Evolutionary conservation across 2,888 invertebrate species (phyloP), one percentile per base, ranked within the genome.

Genomic region (Lasius platythorax): DNA sequence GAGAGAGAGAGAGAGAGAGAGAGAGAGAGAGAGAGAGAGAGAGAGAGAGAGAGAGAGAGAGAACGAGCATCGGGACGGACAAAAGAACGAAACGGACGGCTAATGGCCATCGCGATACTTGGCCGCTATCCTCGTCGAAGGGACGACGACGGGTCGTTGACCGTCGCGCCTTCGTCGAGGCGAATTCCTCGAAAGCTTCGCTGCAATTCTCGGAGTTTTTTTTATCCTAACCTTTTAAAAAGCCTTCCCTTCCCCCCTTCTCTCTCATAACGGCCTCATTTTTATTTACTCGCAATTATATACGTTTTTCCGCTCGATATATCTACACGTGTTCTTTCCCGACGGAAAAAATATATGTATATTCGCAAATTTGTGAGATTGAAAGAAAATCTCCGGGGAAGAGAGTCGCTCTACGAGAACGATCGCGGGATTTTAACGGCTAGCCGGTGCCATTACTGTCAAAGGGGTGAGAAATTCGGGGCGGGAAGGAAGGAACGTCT

Each of bases 91-190:
- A 66, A 75, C 74, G 43, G n/a, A 43, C 28, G 68, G 53, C 76
- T 78, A 78, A 78, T 78, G 76, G 53, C 68, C 67, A 78, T 78
- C 53, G 76, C 53, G 76, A 67, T 67, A 67, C 76, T 78, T 12
- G 53, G 68, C 76, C 75, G 50, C 37, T 66, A 81, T 67, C 68
- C 63, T 72, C 50, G 40, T 56, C 73, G 76, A 72, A 68, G 67
- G 67, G 86, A 78, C 82, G 72, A 67, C 40, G 46, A 67, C 40
- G 46, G 78, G 78, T 78, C 78, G 68, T 78, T 78, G 78, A 78
- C 78, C 78, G 68, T 68, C 53, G 40, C 37, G 46, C 30, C 56
- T 78, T n/a, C 53, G 40, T 40, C 68, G 56, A 53, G 30, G 63
- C 53, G 4, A 11, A 28, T 30, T 67, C 23, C 28, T 53, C 50